Evolutionary conservation across 1,140 invertebrate species (phyloP).

Genomic region (Conus ventricosus): DNA sequence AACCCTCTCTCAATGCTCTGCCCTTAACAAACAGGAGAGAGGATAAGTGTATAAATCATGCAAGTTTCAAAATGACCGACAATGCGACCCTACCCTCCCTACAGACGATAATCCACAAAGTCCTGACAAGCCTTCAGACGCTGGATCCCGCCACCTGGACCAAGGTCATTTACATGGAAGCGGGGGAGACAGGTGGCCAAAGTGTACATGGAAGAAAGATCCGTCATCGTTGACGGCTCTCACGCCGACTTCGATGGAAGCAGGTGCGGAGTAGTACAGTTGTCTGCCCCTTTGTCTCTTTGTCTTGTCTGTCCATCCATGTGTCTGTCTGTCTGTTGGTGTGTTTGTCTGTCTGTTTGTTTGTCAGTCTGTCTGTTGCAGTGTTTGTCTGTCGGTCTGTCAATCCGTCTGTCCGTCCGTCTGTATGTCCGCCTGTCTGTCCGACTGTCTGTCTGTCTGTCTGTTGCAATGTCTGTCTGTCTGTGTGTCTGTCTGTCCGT

Average conservation of each 20-base stretch:
- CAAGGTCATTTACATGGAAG: conserved; percentile 61
- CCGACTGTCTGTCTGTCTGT: no score
- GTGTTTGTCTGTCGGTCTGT: no score
- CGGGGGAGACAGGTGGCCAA: conserved; percentile 53
- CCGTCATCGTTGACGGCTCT: conserved; percentile 52
- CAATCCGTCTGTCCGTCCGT: no score
- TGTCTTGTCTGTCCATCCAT: background rate
- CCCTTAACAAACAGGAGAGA: no score
- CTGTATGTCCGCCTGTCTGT: no score
- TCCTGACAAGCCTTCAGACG: conserved; percentile 38
- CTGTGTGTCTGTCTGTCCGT: no score
- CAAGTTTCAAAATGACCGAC: no score
- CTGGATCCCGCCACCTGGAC: conserved; percentile 55
- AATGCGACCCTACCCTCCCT: background rate
- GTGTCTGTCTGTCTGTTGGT: background rate
- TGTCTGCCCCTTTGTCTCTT: conserved; percentile 17
- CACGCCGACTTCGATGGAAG: conserved; percentile 53
- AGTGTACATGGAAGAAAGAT: conserved; percentile 54
- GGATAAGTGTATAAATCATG: no score
- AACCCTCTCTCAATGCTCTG: no score
- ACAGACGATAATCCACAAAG: conserved; percentile 43
- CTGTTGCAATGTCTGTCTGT: no score
- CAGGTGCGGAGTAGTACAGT: conserved; percentile 43
- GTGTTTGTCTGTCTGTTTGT: conserved; percentile 42
- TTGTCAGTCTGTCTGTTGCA: background rate